Conservation (phyloP, 2,113 vertebrate species). For the Mormoops blainvillei region DNA sequence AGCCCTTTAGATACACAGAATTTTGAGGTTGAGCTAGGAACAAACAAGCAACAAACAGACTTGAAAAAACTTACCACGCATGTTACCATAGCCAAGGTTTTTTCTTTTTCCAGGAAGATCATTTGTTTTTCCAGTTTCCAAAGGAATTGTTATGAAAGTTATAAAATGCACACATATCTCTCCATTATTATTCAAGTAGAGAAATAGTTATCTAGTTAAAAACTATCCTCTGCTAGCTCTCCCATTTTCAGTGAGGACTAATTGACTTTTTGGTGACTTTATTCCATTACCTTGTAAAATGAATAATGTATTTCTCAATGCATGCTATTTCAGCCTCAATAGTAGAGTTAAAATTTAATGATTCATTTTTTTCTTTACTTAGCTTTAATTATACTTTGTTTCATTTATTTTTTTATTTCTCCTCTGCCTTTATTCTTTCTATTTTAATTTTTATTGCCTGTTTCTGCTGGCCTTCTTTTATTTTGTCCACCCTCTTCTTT, state of each 20-base stretch:
- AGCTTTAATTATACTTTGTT: neutral
- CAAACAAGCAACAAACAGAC: neutral
- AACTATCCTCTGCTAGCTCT: neutral
- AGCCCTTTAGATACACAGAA: neutral
- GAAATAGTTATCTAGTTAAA: neutral
- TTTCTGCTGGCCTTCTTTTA: neutral
- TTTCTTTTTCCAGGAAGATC: neutral
- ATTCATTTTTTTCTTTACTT: neutral
- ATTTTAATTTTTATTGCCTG: neutral
- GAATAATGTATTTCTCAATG: neutral
- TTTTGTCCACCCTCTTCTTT: neutral
- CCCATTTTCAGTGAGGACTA: neutral
- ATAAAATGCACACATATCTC: neutral
- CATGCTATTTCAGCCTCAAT: neutral
- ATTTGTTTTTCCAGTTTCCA: neutral
- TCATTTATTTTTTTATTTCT: neutral
- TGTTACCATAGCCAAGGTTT: neutral
- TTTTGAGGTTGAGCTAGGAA: neutral
- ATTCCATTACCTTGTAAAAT: neutral
- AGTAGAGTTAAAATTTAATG: neutral
- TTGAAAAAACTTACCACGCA: neutral
- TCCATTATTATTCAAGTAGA: neutral
- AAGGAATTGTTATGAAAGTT: neutral
- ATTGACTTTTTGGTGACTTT: neutral
- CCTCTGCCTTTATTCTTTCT: neutral